Base-by-base conservation (phyloP, 2,888 invertebrate genomes). In the Drosophila histrio region DNA sequence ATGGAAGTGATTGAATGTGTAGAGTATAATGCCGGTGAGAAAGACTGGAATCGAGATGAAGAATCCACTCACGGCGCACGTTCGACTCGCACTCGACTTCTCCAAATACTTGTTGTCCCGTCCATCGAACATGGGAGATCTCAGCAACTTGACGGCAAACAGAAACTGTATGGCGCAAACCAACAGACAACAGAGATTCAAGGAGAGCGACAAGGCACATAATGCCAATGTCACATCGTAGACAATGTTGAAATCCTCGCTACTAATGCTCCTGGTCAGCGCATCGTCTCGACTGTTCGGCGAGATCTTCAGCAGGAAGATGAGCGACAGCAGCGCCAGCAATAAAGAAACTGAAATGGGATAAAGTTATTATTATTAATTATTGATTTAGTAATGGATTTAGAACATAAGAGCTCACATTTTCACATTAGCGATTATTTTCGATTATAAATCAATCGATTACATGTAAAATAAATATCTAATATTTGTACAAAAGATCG, bases 161-260 rank as follows among this genome's bases (percentile, higher is more conserved):
- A 97, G 94, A 93, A 97, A 97, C 93, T 98, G 98, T 90, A 97
- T 96, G 85, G 97, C 96, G 93, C 98, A 98, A 88, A 98, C 97
- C 83, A 98, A 94, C 67, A 98, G 93, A 91, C 98, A 98, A 93
- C 97, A 97, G 70, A 98, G 93, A 92, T 98, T 96, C 78, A 98
- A 92, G 26, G 97, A 96, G 53, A 98, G 93, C 71, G 97, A 97
- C 89, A 98, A 94, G 64, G 97, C 97, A 91, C 97, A 96, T 89
- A 98, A 93, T 26, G 97, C 97, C 90, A 97, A 93, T 50, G 97
- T 97, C 90, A 97, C 97, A 93, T 98, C 97, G 91, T 97, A 96
- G 72, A 98, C 96, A 83, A 96, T 95, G 65, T 96, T 95, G 90
- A 96, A 97, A 91, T 97, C 97, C 90, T 96, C 96, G 22, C 94